These are phyloP conservation scores for Tapirus indicus DNA, from an alignment of 2,797 vertebrate species.

Conservation along the genomic window DNA sequence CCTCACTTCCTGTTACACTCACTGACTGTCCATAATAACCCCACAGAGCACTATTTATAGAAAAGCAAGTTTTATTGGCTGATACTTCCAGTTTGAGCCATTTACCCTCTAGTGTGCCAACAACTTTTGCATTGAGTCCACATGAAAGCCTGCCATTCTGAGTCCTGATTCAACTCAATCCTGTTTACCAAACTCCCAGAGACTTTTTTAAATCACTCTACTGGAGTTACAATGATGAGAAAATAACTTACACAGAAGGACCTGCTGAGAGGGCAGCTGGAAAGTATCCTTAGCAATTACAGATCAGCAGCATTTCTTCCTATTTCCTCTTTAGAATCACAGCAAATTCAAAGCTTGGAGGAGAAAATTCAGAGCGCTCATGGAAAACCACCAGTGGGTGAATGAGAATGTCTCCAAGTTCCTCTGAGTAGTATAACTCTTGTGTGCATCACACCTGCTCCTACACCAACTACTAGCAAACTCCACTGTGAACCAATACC, in stretches of 20 bases:
- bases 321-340: slow-evolving; percentile 66
- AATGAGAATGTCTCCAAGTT: not conserved
- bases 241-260: slow-evolving; percentile 74
- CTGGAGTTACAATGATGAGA: slow-evolving; percentile 51
- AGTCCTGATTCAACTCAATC: slow-evolving; percentile 60
- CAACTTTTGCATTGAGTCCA: not conserved
- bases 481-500: not conserved
- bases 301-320: slow-evolving; percentile 57
- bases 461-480: not conserved
- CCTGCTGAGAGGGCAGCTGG: slow-evolving; percentile 77
- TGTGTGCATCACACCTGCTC: not conserved
- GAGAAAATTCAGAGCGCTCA: not conserved
- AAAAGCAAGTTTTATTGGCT: not conserved
- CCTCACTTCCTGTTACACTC: not conserved
- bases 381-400: slow-evolving; percentile 17
- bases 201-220: slow-evolving; percentile 75
- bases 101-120: not conserved
- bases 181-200: slow-evolving; percentile 70
- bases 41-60: not conserved
- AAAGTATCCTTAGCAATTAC: slow-evolving; percentile 72
- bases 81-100: not conserved
- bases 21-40: not conserved
- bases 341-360: slow-evolving; percentile 29
- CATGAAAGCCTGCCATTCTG: not conserved
- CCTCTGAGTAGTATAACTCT: not conserved